Evolutionary conservation across 2,113 vertebrate genomes (phyloP).

Genomic region (Nannospalax galili): DNA sequence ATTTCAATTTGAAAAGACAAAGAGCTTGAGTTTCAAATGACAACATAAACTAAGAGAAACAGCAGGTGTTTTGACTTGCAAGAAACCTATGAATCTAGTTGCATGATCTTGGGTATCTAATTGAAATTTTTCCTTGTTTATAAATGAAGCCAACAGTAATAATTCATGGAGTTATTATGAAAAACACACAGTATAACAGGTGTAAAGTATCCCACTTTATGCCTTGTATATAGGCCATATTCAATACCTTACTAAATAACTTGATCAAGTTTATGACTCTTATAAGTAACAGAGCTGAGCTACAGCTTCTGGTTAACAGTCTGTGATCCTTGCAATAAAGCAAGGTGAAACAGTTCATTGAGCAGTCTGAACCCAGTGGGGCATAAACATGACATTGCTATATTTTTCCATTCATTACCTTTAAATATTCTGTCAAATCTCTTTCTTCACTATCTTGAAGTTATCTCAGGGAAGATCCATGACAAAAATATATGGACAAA

Average conservation of each 20-base stretch:
- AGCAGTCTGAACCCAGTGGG: neutral
- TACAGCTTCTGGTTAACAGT: neutral
- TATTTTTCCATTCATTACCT: neutral
- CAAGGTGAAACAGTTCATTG: neutral
- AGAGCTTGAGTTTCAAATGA: neutral
- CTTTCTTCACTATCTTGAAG: neutral
- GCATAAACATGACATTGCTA: conserved; percentile 8
- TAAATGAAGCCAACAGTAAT: neutral
- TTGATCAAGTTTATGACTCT: conserved; percentile 54
- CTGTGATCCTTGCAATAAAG: neutral
- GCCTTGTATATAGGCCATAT: neutral
- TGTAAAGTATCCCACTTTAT: neutral
- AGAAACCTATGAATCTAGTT: neutral
- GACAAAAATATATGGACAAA: conserved; percentile 33
- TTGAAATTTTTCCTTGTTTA: neutral
- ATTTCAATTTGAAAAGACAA: neutral
- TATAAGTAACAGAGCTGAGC: neutral
- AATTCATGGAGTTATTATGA: neutral
- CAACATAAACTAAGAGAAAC: neutral
- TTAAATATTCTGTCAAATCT: conserved; percentile 53
- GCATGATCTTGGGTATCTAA: neutral
- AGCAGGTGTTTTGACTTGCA: neutral
- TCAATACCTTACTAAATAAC: conserved; percentile 28
- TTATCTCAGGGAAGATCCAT: neutral
- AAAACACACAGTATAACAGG: neutral